Evolutionary conservation across 2,113 vertebrate species (phyloP), one percentile per base, ranked within the genome.

Genomic region (Corydoras sp.): DNA sequence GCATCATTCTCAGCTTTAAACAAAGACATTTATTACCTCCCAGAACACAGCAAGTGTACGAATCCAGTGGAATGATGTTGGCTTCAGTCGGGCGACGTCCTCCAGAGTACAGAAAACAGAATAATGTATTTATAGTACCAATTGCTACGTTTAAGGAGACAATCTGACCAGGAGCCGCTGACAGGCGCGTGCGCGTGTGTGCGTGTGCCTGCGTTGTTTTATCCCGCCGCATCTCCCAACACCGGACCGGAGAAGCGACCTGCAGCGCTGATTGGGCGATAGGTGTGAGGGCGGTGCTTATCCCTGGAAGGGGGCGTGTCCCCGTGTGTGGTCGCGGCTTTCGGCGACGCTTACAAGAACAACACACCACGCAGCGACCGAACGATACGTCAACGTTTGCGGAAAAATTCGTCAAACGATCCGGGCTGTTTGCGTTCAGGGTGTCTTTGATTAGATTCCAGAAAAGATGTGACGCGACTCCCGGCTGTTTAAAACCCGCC

Each of bases 401-500:
- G 81, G 86, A 87, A 83, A 86, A 84, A 83, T 83, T 84, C 83
- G 85, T 86, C 81, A 88, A 43, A 32, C 71, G 81, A 85, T 79
- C 79, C 77, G 72, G 72, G 79, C 83, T 84, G 86, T 87, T 85
- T 84, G 82, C 79, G 68, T 79, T 81, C 76, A 82, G 80, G 67
- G 24, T 68, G 65, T 67, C 79, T 79, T 83, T 81, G 81, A 83
- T 80, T 70, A 79, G 79, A 81, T 80, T 14, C 61, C 61, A 13
- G 74, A 76, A 43, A 68, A 67, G 76, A 79, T 76, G 77, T 69
- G 83, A 76, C 81, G 74, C 79, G 54, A 68, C 70, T 74, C 73
- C 76, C 51, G 72, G 79, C 74, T 73, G 65, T 63, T 65, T 72
- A 62, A 58, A 71, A 66, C 55, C 71, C 12, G 72, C 50, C 72